A percentile compares a stretch with the other conserved stretches of the same genome.
Conservation (phyloP, 2,797 vertebrate genomes). For the Amblyopsis hoosieri region DNA sequence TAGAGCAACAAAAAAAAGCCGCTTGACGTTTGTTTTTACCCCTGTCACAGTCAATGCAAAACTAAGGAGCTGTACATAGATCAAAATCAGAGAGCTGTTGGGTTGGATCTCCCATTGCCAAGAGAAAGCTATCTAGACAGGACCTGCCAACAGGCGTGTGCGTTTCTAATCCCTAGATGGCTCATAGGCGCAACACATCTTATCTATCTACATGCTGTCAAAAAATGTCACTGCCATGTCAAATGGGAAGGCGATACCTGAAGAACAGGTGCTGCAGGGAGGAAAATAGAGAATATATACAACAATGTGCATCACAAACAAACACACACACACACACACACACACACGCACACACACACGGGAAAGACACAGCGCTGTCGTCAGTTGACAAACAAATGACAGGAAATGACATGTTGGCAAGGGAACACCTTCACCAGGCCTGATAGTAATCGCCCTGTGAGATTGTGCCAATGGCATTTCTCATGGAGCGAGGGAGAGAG, state of each 20-base stretch:
- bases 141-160: conserved; percentile 69
- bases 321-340: conserved; percentile 34
- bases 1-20: conserved; percentile 40
- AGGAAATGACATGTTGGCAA: conserved; percentile 81
- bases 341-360: conserved; percentile 53
- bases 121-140: conserved; percentile 79
- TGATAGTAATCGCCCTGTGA: conserved; percentile 81
- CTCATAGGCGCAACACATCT: conserved; percentile 76
- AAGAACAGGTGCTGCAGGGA: conserved; percentile 73
- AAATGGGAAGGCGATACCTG: conserved; percentile 74
- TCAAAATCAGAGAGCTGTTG: conserved; percentile 72
- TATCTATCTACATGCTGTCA: conserved; percentile 83
- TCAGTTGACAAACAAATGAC: conserved; percentile 84
- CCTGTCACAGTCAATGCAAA: conserved; percentile 67
- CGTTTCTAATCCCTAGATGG: conserved; percentile 77
- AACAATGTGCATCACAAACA: conserved; percentile 56
- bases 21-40: conserved; percentile 52
- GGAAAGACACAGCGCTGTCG: conserved; percentile 72
- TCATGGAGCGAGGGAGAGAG: conserved; percentile 52
- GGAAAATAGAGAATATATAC: conserved; percentile 51
- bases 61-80: conserved; percentile 70
- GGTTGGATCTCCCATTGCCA: conserved; percentile 69
- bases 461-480: conserved; percentile 79
- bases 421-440: conserved; percentile 76
- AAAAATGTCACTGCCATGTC: conserved; percentile 80